Conservation (phyloP, 92 coral and sea anemone species). For the Palythoa grandiflora region DNA sequence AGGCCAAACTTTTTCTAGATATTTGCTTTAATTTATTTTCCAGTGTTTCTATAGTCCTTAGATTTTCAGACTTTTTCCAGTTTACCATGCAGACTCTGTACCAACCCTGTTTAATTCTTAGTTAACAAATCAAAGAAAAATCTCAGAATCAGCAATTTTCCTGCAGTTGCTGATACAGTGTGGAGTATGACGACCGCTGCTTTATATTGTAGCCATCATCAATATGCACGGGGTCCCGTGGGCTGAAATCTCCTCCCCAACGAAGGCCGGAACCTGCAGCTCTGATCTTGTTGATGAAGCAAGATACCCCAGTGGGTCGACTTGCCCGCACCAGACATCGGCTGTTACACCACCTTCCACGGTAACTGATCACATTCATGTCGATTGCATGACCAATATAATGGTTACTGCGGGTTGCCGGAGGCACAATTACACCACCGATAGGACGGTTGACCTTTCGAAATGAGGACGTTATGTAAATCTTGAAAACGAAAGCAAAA, state of each 20-base stretch:
- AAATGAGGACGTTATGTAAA: constrained; percentile 64
- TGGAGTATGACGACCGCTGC: constrained; percentile 8
- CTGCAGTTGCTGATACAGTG: constrained; percentile 44
- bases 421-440: constrained; percentile 59
- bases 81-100: no score
- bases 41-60: no score
- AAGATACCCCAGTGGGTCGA: constrained; percentile 30
- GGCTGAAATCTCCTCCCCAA: constrained; percentile 75
- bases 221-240: constrained; percentile 57
- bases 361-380: constrained; percentile 59
- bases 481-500: constrained; percentile 22
- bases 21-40: no score
- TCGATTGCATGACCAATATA: constrained; percentile 73
- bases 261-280: constrained; percentile 47
- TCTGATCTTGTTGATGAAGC: constrained; percentile 60
- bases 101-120: no score
- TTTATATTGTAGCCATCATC: constrained; percentile 56
- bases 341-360: constrained; percentile 52
- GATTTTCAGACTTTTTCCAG: no score
- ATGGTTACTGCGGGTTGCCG: constrained; percentile 65
- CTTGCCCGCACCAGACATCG: constrained; percentile 36
- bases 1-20: no score
- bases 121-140: no score
- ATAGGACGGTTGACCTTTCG: constrained; percentile 14
- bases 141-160: constrained; percentile 18